Percentiles rank a stretch among this genome's conserved stretches.
Conservation (phyloP, 2,797 vertebrate species). For the Graptemys geographica region DNA sequence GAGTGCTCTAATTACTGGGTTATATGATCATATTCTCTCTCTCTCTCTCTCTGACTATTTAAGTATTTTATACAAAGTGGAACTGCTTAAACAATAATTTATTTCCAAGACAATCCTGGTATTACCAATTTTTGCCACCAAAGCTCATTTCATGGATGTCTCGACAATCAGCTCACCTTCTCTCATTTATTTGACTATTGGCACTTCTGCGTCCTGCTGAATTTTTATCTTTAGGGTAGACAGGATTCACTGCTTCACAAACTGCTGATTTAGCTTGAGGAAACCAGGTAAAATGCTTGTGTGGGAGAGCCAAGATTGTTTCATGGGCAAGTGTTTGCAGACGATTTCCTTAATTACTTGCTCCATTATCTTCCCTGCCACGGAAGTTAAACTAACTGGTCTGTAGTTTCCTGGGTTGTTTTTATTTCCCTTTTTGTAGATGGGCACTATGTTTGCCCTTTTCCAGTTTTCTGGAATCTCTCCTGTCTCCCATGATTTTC, state of each 20-base stretch:
- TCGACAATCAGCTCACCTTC: neutral
- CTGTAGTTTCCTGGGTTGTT: too few species aligned
- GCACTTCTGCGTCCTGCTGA: neutral
- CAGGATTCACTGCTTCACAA: neutral
- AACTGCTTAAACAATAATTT: neutral
- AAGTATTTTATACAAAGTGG: neutral
- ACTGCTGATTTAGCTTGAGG: neutral
- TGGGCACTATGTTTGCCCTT: too few species aligned
- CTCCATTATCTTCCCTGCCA: too few species aligned
- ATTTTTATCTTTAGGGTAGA: neutral
- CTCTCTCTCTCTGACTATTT: neutral
- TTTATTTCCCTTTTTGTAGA: too few species aligned
- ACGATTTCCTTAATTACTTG: too few species aligned
- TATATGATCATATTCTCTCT: neutral
- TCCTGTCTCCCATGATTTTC: too few species aligned
- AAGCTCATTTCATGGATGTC: neutral
- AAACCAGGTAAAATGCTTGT: neutral
- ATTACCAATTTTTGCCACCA: neutral
- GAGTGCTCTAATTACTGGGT: neutral
- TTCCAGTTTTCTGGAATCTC: too few species aligned
- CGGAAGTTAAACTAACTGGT: too few species aligned
- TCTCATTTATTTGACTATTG: neutral
- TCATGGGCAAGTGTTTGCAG: neutral
- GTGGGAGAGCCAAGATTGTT: neutral
- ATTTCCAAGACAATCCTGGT: neutral